phyloP scores from a whole-genome alignment of 2,797 vertebrate genomes.

The Chelon labrosus region DNA sequence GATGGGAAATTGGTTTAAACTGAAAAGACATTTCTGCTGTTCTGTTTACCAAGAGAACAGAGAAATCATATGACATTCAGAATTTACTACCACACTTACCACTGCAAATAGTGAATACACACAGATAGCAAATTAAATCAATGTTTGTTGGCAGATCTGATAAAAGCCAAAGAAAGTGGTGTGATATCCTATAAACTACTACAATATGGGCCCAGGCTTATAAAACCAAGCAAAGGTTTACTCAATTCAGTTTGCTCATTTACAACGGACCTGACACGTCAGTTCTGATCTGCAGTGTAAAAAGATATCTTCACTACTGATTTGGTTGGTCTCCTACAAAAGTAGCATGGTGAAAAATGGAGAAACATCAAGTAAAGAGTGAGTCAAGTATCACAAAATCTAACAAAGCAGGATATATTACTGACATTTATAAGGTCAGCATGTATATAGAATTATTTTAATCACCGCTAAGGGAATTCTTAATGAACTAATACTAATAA shows the following conservation, averaged over 20 bases:
- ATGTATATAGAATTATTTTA: not conserved
- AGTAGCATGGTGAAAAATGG: not conserved
- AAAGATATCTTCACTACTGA: not conserved
- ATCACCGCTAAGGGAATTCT: too few species aligned
- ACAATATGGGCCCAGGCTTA: not conserved
- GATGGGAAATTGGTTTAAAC: too few species aligned
- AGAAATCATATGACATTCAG: too few species aligned
- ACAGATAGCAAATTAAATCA: not conserved
- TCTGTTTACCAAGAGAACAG: too few species aligned
- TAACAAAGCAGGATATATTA: not conserved
- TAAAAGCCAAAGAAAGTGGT: not conserved
- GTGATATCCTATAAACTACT: not conserved
- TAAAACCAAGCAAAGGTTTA: not conserved
- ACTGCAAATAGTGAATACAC: not conserved
- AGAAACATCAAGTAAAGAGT: not conserved
- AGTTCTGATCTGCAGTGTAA: conserved; percentile 4
- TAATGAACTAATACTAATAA: too few species aligned
- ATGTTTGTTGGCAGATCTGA: not conserved
- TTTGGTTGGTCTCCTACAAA: not conserved
- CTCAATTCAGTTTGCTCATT: too few species aligned
- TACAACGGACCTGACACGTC: not conserved
- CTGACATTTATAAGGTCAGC: not conserved
- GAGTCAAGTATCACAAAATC: not conserved
- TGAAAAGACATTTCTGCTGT: too few species aligned
- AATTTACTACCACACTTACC: not conserved